These are phyloP conservation scores for Cotesia vestalis DNA, from an alignment of 1,140 invertebrate species.

Conservation along the genomic window DNA sequence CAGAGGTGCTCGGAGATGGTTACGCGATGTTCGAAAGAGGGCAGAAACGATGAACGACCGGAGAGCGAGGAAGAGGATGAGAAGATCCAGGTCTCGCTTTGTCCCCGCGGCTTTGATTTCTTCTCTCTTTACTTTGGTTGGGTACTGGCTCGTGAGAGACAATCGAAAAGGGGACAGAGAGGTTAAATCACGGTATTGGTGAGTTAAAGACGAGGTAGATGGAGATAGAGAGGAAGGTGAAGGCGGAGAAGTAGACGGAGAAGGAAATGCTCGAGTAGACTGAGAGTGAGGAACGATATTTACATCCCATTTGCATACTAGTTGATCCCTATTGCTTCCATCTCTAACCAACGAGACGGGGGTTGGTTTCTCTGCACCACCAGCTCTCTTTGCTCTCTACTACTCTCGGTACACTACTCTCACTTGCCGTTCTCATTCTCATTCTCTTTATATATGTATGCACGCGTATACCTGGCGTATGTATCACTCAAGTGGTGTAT, in stretches of 20 bases:
- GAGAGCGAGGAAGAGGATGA: constrained; percentile 30
- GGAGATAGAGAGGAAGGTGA: constrained; percentile 30
- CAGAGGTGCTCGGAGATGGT: constrained; percentile 5
- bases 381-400: constrained; percentile 53
- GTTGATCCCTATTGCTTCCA: constrained; percentile 69
- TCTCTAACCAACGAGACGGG: constrained; percentile 61
- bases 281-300: constrained; percentile 64
- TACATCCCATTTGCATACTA: constrained; percentile 69
- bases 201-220: constrained; percentile 44
- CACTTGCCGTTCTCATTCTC: constrained; percentile 31
- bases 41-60: constrained; percentile 22
- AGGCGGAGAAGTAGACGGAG: constrained; percentile 42
- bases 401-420: constrained; percentile 33
- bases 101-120: constrained; percentile 63
- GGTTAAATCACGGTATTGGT: constrained; percentile 5
- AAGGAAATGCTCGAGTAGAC: constrained; percentile 36
- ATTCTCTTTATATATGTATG: constrained; percentile 12
- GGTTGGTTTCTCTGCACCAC: constrained; percentile 34
- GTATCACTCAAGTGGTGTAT: constrained; percentile 4
- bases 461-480: constrained; percentile 23
- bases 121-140: constrained; percentile 48
- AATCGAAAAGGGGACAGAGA: constrained; percentile 43
- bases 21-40: constrained; percentile 32
- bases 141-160: constrained; percentile 39
- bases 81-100: constrained; percentile 49